A percentile compares a stretch with the other conserved stretches of the same genome.
phyloP scores from a whole-genome alignment of 2,113 vertebrate species.

The Aptenodytes patagonicus region DNA sequence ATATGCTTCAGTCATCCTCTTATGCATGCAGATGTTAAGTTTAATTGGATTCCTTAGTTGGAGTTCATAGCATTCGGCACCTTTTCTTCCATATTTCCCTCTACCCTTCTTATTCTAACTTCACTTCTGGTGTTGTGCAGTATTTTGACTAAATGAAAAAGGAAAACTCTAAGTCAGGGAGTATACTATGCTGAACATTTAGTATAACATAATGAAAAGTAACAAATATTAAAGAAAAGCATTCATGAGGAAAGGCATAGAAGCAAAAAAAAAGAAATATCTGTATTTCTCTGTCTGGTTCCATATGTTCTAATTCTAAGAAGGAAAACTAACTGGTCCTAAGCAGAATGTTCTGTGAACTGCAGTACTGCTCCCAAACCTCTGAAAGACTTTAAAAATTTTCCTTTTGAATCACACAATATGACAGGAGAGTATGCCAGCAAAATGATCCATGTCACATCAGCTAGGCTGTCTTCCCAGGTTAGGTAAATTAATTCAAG shows the following conservation, averaged over 20 bases:
- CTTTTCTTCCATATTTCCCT: not conserved
- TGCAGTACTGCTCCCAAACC: not conserved
- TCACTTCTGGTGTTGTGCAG: not conserved
- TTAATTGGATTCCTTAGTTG: not conserved
- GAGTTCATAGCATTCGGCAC: accelerated
- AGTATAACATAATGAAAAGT: not conserved
- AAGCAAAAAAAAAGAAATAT: not conserved
- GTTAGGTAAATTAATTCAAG: not conserved
- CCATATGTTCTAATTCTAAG: not conserved
- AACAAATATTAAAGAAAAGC: not conserved
- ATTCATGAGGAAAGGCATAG: not conserved
- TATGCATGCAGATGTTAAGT: not conserved
- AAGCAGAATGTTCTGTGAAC: not conserved
- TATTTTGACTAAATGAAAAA: not conserved
- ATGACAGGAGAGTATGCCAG: not conserved
- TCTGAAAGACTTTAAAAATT: not conserved
- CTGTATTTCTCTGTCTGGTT: not conserved
- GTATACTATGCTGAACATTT: not conserved
- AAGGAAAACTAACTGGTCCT: not conserved
- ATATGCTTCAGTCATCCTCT: not conserved
- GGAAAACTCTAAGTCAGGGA: not conserved
- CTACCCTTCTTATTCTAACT: not conserved
- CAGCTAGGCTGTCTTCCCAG: not conserved
- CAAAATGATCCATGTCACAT: not conserved
- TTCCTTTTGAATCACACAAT: not conserved